Evolutionary conservation across 2,888 invertebrate species (phyloP), one percentile per base, ranked within the genome.

Genomic region (Drosophila melanocephala): DNA sequence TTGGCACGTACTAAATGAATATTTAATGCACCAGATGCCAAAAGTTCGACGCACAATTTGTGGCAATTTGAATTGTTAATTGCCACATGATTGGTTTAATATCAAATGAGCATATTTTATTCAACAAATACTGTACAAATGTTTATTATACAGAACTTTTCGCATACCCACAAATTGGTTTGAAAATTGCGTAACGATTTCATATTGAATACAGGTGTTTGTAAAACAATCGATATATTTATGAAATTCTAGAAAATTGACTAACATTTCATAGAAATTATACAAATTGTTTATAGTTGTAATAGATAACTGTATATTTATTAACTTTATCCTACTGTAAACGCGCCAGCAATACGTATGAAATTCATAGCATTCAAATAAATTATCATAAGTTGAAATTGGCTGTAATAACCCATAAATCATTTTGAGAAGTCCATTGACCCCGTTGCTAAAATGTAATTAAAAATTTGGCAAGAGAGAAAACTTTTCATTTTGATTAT

Each of bases 1-100:
- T 79, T 86, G 72, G 71, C 89, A 86, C 87, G 76, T 73, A 69
- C 14, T 53, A 58, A 72, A 77, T 90, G 57, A 78, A 89, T 87
- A 78, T 77, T 76, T 87, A 57, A 77, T 83, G 59, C 53, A 22
- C 16, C 28, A 44, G 55, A 68, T 67, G 72, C 33, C 68, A 68
- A 66, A 69, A 53, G 64, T 72, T 66, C 50, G 44, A 52, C 37
- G 26, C 30, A 37, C 69, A 83, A 73, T 81, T 81, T 73, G 59
- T 66, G 70, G 51, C 68, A 77, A 74, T 75, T 77, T 75, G 39
- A 81, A 84, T 78, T 58, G 68, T 70, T 72, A 71, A 73, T 66
- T 72, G 57, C 19, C 39, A 69, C 66, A 65, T 57, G 58, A 55
- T 50, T 64, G 66, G 50, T 53, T 81, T 58, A 75, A 90, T 85